Evolutionary conservation across 2,113 vertebrate genomes (phyloP).

Genomic region (Cheilinus undulatus): DNA sequence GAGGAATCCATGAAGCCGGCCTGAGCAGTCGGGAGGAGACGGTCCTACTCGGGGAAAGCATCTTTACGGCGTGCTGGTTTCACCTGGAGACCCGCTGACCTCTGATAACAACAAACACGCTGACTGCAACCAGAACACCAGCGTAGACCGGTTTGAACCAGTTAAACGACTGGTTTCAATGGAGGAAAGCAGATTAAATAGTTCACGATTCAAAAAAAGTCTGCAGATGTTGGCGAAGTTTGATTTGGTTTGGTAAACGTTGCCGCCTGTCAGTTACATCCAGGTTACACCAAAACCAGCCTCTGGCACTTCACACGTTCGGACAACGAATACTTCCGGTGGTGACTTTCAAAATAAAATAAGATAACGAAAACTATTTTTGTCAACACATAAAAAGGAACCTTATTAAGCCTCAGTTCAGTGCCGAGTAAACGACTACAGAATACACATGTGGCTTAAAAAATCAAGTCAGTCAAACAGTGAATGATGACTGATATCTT

Average conservation of each 20-base stretch:
- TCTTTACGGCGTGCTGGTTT: conserved; percentile 29
- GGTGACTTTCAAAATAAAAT: conserved; percentile 30
- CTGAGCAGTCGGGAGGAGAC: conserved; percentile 57
- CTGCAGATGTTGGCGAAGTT: background rate
- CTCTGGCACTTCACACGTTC: rapidly evolving
- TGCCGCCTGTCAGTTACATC: background rate
- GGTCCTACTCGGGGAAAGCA: conserved; percentile 64
- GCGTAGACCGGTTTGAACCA: background rate
- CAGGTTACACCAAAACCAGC: background rate
- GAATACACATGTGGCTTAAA: no score
- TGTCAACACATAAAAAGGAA: no score
- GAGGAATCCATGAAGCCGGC: conserved; percentile 32
- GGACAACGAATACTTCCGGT: background rate
- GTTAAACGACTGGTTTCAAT: background rate
- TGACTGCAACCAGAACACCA: background rate
- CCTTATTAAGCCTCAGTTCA: no score
- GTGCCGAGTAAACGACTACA: no score
- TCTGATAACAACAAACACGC: conserved; percentile 9
- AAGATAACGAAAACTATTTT: no score
- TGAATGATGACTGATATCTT: no score
- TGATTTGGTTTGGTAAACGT: background rate
- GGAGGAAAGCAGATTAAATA: rapidly evolving
- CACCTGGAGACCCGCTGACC: conserved; percentile 29
- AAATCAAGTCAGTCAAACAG: no score
- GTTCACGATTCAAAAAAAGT: no score